Percentiles rank a stretch among this genome's conserved stretches.
Conservation (phyloP, 1,140 invertebrate genomes). For the Dolichoris vasculosae region DNA sequence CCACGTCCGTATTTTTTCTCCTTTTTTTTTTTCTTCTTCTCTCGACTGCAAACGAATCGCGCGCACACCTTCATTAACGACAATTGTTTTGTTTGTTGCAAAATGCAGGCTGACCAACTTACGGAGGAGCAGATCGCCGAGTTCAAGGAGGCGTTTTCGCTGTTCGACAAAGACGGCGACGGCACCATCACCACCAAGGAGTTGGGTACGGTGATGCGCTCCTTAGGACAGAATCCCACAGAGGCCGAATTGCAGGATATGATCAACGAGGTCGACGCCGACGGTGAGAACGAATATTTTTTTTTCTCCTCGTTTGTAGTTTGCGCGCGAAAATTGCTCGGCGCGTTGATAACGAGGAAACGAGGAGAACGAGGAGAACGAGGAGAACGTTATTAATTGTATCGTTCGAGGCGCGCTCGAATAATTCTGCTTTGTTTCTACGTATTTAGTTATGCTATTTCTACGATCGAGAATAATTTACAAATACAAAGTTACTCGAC, state of each 20-base stretch:
- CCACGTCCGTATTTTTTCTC: no score
- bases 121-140: conserved; percentile 99
- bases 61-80: background rate
- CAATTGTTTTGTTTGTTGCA: conserved; percentile 35
- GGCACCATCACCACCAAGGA: conserved; percentile 99
- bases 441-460: background rate
- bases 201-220: conserved; percentile 99
- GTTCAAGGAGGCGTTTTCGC: conserved; percentile 99
- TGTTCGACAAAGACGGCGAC: conserved; percentile 99
- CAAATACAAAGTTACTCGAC: background rate
- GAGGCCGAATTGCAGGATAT: conserved; percentile 99
- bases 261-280: conserved; percentile 99
- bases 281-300: conserved; percentile 84
- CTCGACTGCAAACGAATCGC: background rate
- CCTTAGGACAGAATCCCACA: conserved; percentile 98
- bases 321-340: background rate
- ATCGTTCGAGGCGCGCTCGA: background rate
- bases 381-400: background rate
- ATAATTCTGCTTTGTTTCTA: background rate
- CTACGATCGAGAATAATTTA: background rate
- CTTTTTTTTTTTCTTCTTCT: background rate
- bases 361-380: background rate
- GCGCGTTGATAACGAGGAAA: background rate
- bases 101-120: conserved; percentile 92
- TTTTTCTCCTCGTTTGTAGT: conserved; percentile 8